A percentile compares a stretch with the other conserved stretches of the same genome.
Evolutionary conservation across 2,888 invertebrate genomes (phyloP).

Genomic region (Tortrix viridana): DNA sequence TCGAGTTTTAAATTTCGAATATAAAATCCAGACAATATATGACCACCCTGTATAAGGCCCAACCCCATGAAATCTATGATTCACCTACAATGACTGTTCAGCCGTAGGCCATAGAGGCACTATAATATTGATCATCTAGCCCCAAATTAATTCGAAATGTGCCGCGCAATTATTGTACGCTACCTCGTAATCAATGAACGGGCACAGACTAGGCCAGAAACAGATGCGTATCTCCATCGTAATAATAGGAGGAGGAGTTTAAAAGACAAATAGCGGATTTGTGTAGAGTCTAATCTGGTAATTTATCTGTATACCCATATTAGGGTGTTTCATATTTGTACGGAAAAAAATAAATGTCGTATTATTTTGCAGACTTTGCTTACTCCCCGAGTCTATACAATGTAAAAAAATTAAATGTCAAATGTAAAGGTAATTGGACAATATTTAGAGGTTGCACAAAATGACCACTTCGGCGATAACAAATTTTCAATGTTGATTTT

Average conservation of each 20-base stretch:
- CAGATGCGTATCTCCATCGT: slow-evolving; percentile 16
- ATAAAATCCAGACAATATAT: too few relatives aligned
- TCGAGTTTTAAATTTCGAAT: too few relatives aligned
- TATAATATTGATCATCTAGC: slow-evolving; percentile 20
- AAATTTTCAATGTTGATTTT: too few relatives aligned
- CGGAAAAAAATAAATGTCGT: too few relatives aligned
- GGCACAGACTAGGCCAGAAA: slow-evolving; percentile 11
- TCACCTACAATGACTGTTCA: not conserved
- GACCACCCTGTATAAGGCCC: not conserved
- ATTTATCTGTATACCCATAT: not conserved
- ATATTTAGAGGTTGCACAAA: too few relatives aligned
- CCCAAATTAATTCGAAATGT: slow-evolving; percentile 45
- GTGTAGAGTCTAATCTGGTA: slow-evolving; percentile 4
- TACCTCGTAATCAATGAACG: slow-evolving; percentile 44
- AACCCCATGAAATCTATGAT: not conserved
- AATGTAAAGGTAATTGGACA: too few relatives aligned
- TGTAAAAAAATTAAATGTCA: too few relatives aligned
- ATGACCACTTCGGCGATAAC: too few relatives aligned
- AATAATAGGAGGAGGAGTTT: slow-evolving; percentile 12
- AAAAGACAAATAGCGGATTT: slow-evolving; percentile 3
- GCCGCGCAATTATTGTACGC: slow-evolving; percentile 45
- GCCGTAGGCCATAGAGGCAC: slow-evolving; percentile 9
- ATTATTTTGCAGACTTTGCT: too few relatives aligned
- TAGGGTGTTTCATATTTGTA: too few relatives aligned
- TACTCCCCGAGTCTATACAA: too few relatives aligned